Base-by-base conservation (phyloP, 2,797 vertebrate species). In the Enteromius unitaeniatus region DNA sequence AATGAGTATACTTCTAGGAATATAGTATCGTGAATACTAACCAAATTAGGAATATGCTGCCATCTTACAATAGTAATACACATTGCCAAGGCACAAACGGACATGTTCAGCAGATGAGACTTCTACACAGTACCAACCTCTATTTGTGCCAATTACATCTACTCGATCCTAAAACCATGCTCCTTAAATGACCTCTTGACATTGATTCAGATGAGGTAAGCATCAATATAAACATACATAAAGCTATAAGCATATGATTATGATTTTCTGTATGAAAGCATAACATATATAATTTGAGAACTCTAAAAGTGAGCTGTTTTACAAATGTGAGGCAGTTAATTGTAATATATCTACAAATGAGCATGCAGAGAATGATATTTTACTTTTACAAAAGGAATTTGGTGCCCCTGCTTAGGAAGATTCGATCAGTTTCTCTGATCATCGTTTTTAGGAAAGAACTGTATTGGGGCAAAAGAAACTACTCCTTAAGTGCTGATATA, bases 41-140 rank as follows among this genome's bases (percentile, higher is more conserved):
- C 26, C 42, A 78, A 70, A 78, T 70, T 47, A 78, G 70, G 65
- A 77, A 60, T 47, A 69, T 70, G 74, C 60, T 67, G 31, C 17
- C 51, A 55, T 78, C 3, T 70, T 40, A 83, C 74, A 58, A 78
- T n/a, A 76, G 13, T 67, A 70, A 70, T 49, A 84, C 75, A 69
- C 65, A 84, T 42, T 49, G 51, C 65, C 82, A 84, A 84, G 82
- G 82, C 82, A 84, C 82, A 70, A 78, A 84, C 70, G 53, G 51
- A 84, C 82, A 84, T 31, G 65, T 78, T 78, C 21, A 78, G 65
- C 82, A 49, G 28, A 78, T 84, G 82, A 83, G 74, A 21, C 51
- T 58, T 78, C 49, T 76, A 68, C 53, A 70, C 51, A 62, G 34
- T 77, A 55, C 47, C 47, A 31, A 73, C n/a, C 64, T 77, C 23